Evolutionary conservation across 2,888 invertebrate species (phyloP).

Genomic region (Ophioninae sp.): DNA sequence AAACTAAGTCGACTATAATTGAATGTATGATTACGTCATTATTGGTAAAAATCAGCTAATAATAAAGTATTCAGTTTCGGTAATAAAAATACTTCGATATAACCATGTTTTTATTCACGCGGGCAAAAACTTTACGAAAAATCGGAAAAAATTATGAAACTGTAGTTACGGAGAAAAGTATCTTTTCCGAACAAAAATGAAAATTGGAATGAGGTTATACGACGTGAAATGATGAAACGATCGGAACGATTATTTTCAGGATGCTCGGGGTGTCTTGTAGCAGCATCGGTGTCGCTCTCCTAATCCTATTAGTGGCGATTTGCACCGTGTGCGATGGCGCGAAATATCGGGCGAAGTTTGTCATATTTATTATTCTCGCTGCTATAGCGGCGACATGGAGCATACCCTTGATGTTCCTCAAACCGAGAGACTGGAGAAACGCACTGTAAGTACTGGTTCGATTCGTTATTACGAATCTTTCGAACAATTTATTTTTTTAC

Average conservation of each 20-base stretch:
- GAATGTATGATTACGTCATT: no score
- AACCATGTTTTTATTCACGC: no score
- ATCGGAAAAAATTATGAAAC: no score
- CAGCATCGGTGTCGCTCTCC: constrained; percentile 71
- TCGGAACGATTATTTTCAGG: constrained; percentile 64
- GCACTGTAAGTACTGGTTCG: constrained; percentile 86
- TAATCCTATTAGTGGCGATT: constrained; percentile 73
- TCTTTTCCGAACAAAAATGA: no score
- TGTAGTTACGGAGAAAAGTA: no score
- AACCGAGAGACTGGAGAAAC: constrained; percentile 88
- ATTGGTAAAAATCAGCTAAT: no score
- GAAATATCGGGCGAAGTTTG: constrained; percentile 88
- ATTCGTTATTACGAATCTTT: background rate
- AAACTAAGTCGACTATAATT: no score
- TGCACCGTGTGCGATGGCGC: constrained; percentile 84
- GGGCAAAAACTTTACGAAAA: no score
- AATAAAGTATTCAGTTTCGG: no score
- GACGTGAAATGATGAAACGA: no score
- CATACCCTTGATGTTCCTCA: constrained; percentile 89
- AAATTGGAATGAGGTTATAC: no score
- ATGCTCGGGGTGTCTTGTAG: constrained; percentile 73
- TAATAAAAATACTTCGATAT: no score
- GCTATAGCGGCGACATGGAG: constrained; percentile 85
- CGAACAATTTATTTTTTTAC: background rate
- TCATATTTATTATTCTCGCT: constrained; percentile 85